Conservation (phyloP, 2,113 vertebrate genomes). For the Gallinago undulata region DNA sequence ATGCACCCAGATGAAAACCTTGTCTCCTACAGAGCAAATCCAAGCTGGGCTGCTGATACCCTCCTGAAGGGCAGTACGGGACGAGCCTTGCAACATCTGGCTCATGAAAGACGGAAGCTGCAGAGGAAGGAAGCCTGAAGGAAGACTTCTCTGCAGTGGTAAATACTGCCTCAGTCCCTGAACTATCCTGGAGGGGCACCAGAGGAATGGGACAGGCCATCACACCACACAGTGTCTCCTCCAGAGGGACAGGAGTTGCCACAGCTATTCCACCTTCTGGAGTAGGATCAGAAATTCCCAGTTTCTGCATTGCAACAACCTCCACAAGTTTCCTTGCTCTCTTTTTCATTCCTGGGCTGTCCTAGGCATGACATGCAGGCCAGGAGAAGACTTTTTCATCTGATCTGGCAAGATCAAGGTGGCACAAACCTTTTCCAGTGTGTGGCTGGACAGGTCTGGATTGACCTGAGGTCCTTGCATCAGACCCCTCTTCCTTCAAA, state of each 20-base stretch:
- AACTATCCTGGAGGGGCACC: not conserved
- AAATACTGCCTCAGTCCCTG: not conserved
- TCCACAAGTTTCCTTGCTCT: not conserved
- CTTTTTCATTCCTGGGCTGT: not conserved
- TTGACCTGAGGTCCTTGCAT: not conserved
- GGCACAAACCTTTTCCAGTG: not conserved
- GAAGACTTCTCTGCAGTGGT: not conserved
- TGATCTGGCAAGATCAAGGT: not conserved
- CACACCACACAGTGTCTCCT: not conserved
- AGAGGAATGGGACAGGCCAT: not conserved
- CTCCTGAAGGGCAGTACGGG: accelerated
- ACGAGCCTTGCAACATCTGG: not conserved
- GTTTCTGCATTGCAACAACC: not conserved
- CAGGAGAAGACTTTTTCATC: not conserved
- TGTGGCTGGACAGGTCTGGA: not conserved
- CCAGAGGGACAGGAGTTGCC: not conserved
- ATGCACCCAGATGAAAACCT: not conserved
- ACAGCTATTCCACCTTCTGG: not conserved
- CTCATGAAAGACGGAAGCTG: accelerated
- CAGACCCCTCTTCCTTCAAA: not conserved
- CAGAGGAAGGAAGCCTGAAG: not conserved
- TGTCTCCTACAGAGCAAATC: not conserved
- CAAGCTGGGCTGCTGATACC: not conserved
- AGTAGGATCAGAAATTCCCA: not conserved
- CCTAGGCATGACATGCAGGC: not conserved